Percentiles rank a stretch among this genome's conserved stretches.
Conservation (phyloP, 2,888 invertebrate genomes). For the Eurois occulta region DNA sequence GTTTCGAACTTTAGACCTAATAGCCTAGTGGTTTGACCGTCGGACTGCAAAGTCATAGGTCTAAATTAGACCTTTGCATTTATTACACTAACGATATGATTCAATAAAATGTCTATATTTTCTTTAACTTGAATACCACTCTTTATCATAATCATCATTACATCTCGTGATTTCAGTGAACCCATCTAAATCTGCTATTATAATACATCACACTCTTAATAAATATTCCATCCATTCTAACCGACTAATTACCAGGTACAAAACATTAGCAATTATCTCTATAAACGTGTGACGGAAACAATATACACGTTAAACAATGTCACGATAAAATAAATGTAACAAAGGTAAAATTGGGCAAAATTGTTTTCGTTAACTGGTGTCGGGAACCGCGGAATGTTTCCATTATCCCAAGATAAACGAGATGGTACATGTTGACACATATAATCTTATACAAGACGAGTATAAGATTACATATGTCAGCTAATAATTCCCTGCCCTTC, state of each 20-base stretch:
- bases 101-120: not conserved
- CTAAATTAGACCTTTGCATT: too few species aligned
- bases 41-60: too few species aligned
- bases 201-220: constrained; percentile 21
- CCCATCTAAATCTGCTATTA: not conserved
- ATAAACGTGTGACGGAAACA: constrained; percentile 58
- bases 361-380: constrained; percentile 74
- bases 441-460: constrained; percentile 85
- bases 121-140: not conserved
- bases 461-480: constrained; percentile 84
- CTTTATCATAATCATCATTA: not conserved
- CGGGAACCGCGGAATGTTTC: constrained; percentile 74
- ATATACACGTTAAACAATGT: constrained; percentile 61
- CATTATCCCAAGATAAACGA: constrained; percentile 84
- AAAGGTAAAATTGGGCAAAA: constrained; percentile 74
- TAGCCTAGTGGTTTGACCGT: too few species aligned
- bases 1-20: too few species aligned
- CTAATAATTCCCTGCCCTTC: constrained; percentile 71
- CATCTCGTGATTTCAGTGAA: constrained; percentile 1
- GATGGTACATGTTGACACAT: constrained; percentile 81
- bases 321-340: constrained; percentile 62
- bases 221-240: constrained; percentile 44
- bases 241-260: constrained; percentile 52
- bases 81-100: too few species aligned
- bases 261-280: constrained; percentile 56